Evolutionary conservation across 1,140 invertebrate genomes (phyloP), one percentile per base, ranked within the genome.

Genomic region (Dendroctonus valens): DNA sequence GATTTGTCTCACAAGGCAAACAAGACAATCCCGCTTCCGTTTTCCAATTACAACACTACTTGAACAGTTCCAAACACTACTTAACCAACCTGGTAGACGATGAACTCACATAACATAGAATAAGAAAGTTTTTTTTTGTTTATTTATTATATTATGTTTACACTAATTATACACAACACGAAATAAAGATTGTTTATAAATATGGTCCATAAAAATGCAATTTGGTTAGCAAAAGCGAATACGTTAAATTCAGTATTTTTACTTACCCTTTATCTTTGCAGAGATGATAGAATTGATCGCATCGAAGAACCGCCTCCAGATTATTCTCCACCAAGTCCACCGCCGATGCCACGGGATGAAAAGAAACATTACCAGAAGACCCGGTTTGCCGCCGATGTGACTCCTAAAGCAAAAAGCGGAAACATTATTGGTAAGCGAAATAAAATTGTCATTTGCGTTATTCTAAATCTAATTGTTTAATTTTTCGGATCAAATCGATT

Each of bases 281-380:
- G 64, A n/a, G 80, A 82, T 53, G 79, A 80, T 55, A 76, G 78
- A 12, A 79, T 82, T 15, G 75, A 77, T 66, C 79, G 76, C 0
- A 74, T 79, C 5, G 79, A 79, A 41, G 86, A 88, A 72, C 86
- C 87, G 5, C 85, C 86, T 12, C 87, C 87, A 3, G 87, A 89
- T 73, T 89, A 89, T 73, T 88, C 87, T 3, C 87, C 87, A 3
- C 85, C 85, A 3, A 81, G 83, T 48, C 84, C 85, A 0, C 84
- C 84, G 5, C 79, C 79, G 26, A 76, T 79, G 46, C 76, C 79
- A 11, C 76, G 77, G 2, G 74, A 79, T 60, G 65, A 82, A 63
- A 81, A 84, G 15, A 87, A 87, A 74, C 82, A 83, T 65, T 83
- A 84, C 75, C 86, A 88, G 72, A 85, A 86, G 71, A 89, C 86